phyloP scores from a whole-genome alignment of 2,888 invertebrate genomes.

The Seladonia tumulorum region DNA sequence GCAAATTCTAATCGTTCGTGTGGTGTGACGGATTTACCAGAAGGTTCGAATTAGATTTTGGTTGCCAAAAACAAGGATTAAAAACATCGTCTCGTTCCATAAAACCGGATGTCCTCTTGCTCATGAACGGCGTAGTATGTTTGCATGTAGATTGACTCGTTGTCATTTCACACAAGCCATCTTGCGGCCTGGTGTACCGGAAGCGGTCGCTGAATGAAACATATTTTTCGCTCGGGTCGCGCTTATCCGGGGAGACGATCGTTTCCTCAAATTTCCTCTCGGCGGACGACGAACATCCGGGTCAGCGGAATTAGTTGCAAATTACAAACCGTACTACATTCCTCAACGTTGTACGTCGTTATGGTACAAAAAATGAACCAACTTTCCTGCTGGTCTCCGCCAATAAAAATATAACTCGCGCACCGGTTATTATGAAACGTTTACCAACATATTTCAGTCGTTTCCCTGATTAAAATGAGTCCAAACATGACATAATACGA shows the following conservation, averaged over 20 bases:
- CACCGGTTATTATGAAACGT: too few relatives aligned
- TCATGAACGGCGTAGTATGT: background rate
- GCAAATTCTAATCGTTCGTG: too few relatives aligned
- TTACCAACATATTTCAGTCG: too few relatives aligned
- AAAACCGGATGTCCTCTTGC: background rate
- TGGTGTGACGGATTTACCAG: background rate
- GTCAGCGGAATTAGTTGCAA: background rate
- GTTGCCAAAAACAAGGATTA: background rate
- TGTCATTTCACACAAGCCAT: background rate
- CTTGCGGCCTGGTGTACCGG: background rate
- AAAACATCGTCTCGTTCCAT: background rate
- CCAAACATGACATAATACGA: too few relatives aligned
- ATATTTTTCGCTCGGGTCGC: background rate
- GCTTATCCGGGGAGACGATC: background rate
- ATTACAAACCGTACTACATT: background rate
- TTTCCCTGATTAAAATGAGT: too few relatives aligned
- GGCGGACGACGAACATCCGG: background rate
- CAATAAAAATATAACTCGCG: too few relatives aligned
- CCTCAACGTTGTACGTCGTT: background rate
- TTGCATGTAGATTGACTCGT: background rate
- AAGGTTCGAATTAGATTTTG: background rate
- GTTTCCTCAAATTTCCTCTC: conserved; percentile 17
- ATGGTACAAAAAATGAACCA: too few relatives aligned
- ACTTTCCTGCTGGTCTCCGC: too few relatives aligned
- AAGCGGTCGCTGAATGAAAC: background rate